These are phyloP conservation scores for Enteromius argenteus DNA, from an alignment of 2,797 vertebrate genomes.

Conservation along the genomic window DNA sequence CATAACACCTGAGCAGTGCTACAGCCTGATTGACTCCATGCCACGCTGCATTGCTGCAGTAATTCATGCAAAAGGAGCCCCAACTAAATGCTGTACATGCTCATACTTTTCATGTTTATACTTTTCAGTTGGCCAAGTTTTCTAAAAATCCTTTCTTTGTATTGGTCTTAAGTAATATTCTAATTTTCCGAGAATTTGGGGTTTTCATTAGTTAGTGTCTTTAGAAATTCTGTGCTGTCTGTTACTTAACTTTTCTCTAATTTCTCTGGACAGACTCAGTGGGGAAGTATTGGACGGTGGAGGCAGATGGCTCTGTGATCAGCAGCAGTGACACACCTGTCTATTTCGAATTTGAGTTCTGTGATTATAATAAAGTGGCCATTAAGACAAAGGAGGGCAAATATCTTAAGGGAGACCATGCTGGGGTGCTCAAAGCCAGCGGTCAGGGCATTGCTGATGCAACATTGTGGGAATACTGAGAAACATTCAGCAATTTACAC, in stretches of 20 bases:
- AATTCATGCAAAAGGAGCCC: no score
- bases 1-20: no score
- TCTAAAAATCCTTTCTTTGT: no score
- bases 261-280: conserved; percentile 82
- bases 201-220: not conserved
- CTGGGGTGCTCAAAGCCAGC: conserved; percentile 91
- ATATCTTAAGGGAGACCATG: conserved; percentile 96
- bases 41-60: no score
- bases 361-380: conserved; percentile 94
- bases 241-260: not conserved
- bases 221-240: conserved; percentile 30
- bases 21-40: no score
- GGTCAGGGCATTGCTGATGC: conserved; percentile 85
- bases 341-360: conserved; percentile 95
- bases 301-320: conserved; percentile 83
- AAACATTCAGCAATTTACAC: conserved; percentile 4
- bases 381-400: conserved; percentile 87
- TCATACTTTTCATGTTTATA: no score
- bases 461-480: conserved; percentile 95
- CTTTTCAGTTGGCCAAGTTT: no score
- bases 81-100: no score
- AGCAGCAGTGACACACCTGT: conserved; percentile 86
- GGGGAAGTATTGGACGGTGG: conserved; percentile 94
- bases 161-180: no score
- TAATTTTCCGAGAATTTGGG: no score